Evolutionary conservation across 2,797 vertebrate species (phyloP).

Genomic region (Halcyon badia): DNA sequence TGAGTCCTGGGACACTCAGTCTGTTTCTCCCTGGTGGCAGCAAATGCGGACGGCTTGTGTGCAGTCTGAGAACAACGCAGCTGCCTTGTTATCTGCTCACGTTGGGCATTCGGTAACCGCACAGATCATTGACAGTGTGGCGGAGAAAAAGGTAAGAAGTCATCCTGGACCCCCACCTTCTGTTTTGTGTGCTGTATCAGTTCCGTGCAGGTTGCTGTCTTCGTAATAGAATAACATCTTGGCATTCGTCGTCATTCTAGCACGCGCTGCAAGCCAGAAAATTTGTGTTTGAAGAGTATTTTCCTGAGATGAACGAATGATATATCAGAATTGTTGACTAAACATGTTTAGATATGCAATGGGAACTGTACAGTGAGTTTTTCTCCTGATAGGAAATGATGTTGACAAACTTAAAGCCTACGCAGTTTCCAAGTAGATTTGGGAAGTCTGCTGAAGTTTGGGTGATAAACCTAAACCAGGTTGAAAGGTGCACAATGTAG

Average conservation of each 20-base stretch:
- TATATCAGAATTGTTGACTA: not conserved
- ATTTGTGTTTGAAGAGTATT: not conserved
- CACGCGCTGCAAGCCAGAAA: not conserved
- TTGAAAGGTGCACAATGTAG: not conserved
- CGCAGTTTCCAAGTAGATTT: not conserved
- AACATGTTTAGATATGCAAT: not conserved
- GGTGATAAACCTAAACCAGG: not conserved
- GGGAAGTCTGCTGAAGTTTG: not conserved
- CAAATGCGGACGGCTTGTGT: constrained; percentile 90
- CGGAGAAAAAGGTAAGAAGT: constrained; percentile 87
- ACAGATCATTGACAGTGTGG: constrained; percentile 82
- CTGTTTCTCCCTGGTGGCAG: constrained; percentile 97
- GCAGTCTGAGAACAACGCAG: constrained; percentile 89
- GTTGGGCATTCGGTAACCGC: constrained; percentile 89
- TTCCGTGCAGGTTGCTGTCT: accelerated
- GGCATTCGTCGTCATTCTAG: accelerated
- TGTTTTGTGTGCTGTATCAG: not conserved
- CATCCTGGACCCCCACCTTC: not conserved
- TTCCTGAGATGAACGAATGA: not conserved
- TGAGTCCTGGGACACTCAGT: constrained; percentile 93
- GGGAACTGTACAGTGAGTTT: not conserved
- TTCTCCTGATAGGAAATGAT: not conserved
- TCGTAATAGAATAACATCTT: too few relatives aligned
- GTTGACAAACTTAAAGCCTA: not conserved
- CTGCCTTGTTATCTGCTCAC: constrained; percentile 89